Evolutionary conservation across 2,888 invertebrate genomes (phyloP), one percentile per base, ranked within the genome.

Genomic region (Cetonia aurata): DNA sequence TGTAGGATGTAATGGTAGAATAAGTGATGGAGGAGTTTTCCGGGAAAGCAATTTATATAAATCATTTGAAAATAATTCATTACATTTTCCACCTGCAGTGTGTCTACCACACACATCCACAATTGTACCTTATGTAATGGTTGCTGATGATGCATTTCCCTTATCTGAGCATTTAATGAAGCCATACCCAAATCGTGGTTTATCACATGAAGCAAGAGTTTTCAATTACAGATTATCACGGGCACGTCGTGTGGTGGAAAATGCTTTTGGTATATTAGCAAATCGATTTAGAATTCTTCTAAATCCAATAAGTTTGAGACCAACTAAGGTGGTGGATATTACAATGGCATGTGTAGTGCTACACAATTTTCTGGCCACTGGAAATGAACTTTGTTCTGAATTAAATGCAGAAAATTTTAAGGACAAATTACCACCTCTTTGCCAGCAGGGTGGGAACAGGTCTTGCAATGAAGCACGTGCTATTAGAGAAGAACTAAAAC

Each of bases 101-200:
- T 33, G 72, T 33, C 60, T 79, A 53, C 76, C 78, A 33, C 71
- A 71, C 25, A 72, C 75, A 60, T 10, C 12, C n/a, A 52, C 46
- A 48, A n/a, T 42, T 55, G 44, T 72, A 19, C 67, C 69, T n/a
- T 71, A 46, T 59, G 67, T 71, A 6, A 50, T 72, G 41, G 13
- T 72, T 65, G 79, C 77, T 53, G 79, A 78, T 76, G 78, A 78
- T 73, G 78, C 76, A 37, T 79, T 80, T 69, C 77, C 76, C 13
- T 75, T 80, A 69, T 33, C 70, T 66, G 72, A 76, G 71, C 73
- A 75, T 74, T 41, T 79, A 69, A 78, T 79, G 78, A 76, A 78
- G 12, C 77, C 77, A 59, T 80, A 75, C 73, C 72, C 73, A 60
- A 73, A 75, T 25, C 74, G 75, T 74, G 72, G 62, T 72, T 71